Base-by-base conservation (phyloP, 2,888 invertebrate genomes). In the Hoplodrina blanda region DNA sequence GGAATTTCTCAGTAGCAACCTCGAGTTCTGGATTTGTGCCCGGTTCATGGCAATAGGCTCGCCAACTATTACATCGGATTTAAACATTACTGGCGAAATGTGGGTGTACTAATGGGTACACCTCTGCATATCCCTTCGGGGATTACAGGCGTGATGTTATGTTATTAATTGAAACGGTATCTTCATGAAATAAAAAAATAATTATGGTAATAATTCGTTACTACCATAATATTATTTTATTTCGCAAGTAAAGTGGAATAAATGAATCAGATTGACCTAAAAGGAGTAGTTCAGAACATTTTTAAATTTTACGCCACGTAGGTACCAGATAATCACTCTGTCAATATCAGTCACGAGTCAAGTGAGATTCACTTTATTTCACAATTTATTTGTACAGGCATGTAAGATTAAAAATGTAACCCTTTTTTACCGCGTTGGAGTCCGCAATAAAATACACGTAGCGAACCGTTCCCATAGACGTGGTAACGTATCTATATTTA, bases 331-430 rank as follows among this genome's bases (percentile, higher is more conserved):
- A 57, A 64, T 67, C 30, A 33, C 20, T 1, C 46, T 71, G 65
- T 80, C 76, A 66, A 53, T 75, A 56, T 20, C 70, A 78, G 49
- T 11, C 49, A 44, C 15, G 41, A 63, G 33, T 25, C 50, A 55
- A 79, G 25, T 41, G 52, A 67, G 46, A 65, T 55, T 52, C 46
- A 55, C 46, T 75, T 59, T 65, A 50, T 74, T 76, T 33, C 37
- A 52, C 53, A 64, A 74, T 64, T 69, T 73, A 46, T 57, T 73
- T 46, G 53, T 64, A 33, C 15, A 54, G n/a, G 54, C 19, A 60
- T 37, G 54, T 60, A 30, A 76, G 69, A 73, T 77, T 77, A 77
- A 77, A 72, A 80, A 80, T 62, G 54, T 50, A 61, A 68, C 37
- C 57, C 55, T 62, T 76, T 78, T 80, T 60, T 60, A 37, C 46